These are phyloP conservation scores for Agriopis leucophaearia DNA, from an alignment of 2,888 invertebrate genomes.

Conservation along the genomic window DNA sequence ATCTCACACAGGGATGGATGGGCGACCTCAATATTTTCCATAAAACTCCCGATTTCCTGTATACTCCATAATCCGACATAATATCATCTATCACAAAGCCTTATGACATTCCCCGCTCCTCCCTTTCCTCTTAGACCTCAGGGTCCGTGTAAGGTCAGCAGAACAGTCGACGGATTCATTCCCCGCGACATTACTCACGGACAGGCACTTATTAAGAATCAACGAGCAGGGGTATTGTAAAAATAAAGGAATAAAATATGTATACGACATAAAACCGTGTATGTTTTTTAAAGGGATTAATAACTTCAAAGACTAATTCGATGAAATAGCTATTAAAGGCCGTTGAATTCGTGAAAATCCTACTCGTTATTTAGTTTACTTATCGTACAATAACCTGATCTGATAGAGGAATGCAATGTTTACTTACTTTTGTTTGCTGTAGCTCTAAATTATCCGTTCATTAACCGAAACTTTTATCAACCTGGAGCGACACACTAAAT, in stretches of 20 bases:
- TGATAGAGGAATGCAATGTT: too few relatives aligned
- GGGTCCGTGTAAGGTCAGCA: slow-evolving; percentile 45
- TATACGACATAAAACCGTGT: too few relatives aligned
- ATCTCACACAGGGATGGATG: slow-evolving; percentile 8
- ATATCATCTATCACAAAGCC: slow-evolving; percentile 34
- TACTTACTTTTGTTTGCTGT: too few relatives aligned
- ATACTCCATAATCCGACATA: slow-evolving; percentile 27
- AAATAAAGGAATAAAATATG: too few relatives aligned
- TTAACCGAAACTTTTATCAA: not conserved
- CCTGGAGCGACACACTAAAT: not conserved
- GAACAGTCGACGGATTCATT: slow-evolving; percentile 43
- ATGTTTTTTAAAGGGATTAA: not conserved
- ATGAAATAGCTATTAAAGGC: not conserved
- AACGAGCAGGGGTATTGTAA: not conserved
- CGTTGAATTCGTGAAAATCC: not conserved
- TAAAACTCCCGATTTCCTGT: slow-evolving; percentile 28
- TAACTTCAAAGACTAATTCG: not conserved
- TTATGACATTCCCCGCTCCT: slow-evolving; percentile 23
- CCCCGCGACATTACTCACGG: slow-evolving; percentile 46
- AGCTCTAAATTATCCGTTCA: too few relatives aligned
- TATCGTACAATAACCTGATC: too few relatives aligned
- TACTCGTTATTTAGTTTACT: too few relatives aligned
- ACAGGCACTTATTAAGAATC: slow-evolving; percentile 17
- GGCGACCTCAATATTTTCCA: slow-evolving; percentile 19
- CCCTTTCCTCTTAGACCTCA: not conserved